Base-by-base conservation (phyloP, 1,140 invertebrate species). In the Caerostris darwini region DNA sequence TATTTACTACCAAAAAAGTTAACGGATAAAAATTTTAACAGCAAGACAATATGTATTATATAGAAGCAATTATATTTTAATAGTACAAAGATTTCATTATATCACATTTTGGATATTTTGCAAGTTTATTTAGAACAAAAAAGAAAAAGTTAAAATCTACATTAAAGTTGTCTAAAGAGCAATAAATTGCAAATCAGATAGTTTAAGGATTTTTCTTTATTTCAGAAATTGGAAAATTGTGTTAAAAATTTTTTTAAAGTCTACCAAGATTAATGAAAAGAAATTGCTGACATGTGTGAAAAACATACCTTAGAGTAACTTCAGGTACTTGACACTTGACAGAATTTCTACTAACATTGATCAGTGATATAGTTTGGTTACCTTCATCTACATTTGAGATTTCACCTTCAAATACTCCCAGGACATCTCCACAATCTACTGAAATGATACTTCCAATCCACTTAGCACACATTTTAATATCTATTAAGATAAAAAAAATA, bases 291-390 rank as follows among this genome's bases (percentile, higher is more conserved):
- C n/a, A n/a, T 4, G n/a, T 14, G 64, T 67, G 12, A 8, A 50
- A 50, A 17, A 91, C 34, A 95, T 96, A 97, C 96, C 96, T 96
- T 50, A 98, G 95, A 59, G 96, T 97, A 69, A 97, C 96, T 95
- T 97, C 96, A 8, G 96, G 96, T 58, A 97, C 96, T 90, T 96
- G 94, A 95, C 95, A 96, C 71, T 97, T 98, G 50, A 98, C 97
- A 6, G 98, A 98, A 96, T 99, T 98, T 94, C 97, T 97, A 96
- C 98, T 98, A 8, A 97, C 97, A 95, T 98, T 97, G 14, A 96
- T 97, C 58, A 99, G 96, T 4, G 97, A 98, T 69, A 99, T 97
- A 56, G 97, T 97, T 94, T 96, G 96, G 56, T 95, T 94, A 56
- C 96, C 96, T 81, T 97, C 97, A 95, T 98, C 97, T 14, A 98